Percentiles rank a stretch among this genome's conserved stretches.
phyloP scores from a whole-genome alignment of 2,797 vertebrate species.

The Hyperoplus lanceolatus region DNA sequence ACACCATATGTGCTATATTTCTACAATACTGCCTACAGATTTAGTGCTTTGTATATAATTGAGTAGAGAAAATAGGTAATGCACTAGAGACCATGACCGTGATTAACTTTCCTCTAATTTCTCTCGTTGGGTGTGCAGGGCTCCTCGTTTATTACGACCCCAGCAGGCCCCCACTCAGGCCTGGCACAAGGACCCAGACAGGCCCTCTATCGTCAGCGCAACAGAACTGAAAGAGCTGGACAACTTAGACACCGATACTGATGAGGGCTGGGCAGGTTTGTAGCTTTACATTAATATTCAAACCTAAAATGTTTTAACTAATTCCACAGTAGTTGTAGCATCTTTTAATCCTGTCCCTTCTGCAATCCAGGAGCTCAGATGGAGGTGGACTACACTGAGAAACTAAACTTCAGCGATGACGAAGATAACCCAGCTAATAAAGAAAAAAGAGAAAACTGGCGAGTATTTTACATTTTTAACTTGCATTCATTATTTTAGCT shows the following conservation, averaged over 20 bases:
- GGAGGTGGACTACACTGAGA: slow-evolving; percentile 99
- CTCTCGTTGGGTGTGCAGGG: slow-evolving; percentile 75
- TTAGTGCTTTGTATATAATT: not conserved
- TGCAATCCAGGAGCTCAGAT: slow-evolving; percentile 92
- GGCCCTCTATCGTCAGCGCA: slow-evolving; percentile 96
- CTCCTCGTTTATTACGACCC: slow-evolving; percentile 83
- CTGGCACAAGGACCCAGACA: slow-evolving; percentile 92
- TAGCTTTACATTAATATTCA: not conserved
- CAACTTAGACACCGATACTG: slow-evolving; percentile 95
- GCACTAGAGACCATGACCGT: not conserved
- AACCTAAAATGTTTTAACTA: not conserved
- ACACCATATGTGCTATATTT: not conserved
- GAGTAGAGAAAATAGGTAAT: not conserved
- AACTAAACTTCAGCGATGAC: slow-evolving; percentile 98
- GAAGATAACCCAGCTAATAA: slow-evolving; percentile 95
- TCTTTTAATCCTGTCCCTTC: not conserved
- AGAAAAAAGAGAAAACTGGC: slow-evolving; percentile 93
- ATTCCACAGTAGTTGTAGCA: not conserved
- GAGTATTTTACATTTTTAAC: slow-evolving; percentile 47
- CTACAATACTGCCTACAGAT: too few relatives aligned
- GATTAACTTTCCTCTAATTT: not conserved
- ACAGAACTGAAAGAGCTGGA: slow-evolving; percentile 98
- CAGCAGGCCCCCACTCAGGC: slow-evolving; percentile 85
- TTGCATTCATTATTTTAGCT: not conserved
- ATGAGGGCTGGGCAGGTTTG: slow-evolving; percentile 99